A percentile compares a stretch with the other conserved stretches of the same genome.
Conservation (phyloP, 2,797 vertebrate genomes). For the Macropus fuliginosus region DNA sequence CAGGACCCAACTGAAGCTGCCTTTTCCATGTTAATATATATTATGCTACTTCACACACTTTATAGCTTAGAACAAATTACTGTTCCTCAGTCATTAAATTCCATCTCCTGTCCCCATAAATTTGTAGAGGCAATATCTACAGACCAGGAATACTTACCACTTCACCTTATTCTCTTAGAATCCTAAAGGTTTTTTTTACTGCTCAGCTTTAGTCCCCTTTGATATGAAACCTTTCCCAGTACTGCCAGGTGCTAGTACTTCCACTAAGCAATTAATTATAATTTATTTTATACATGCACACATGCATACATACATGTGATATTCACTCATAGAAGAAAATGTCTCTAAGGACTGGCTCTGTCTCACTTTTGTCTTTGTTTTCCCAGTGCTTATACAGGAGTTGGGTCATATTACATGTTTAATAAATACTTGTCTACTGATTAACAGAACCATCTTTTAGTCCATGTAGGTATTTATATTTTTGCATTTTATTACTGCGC, state of each 20-base stretch:
- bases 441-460: background rate
- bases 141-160: background rate
- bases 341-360: background rate
- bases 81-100: background rate
- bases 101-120: background rate
- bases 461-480: background rate
- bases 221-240: background rate
- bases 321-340: background rate
- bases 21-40: background rate
- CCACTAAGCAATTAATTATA: background rate
- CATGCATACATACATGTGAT: no score
- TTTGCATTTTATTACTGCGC: background rate
- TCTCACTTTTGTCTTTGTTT: background rate
- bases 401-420: background rate
- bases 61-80: background rate
- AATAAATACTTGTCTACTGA: background rate
- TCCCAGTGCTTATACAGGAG: background rate
- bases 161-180: background rate
- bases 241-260: background rate
- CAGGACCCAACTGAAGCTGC: background rate
- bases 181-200: background rate
- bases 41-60: background rate
- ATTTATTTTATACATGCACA: background rate
- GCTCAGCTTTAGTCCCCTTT: background rate
- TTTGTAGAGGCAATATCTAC: background rate